A percentile compares a stretch with the other conserved stretches of the same genome.
These are phyloP conservation scores for Chionomys nivalis DNA, from an alignment of 2,113 vertebrate genomes.

Conservation along the genomic window DNA sequence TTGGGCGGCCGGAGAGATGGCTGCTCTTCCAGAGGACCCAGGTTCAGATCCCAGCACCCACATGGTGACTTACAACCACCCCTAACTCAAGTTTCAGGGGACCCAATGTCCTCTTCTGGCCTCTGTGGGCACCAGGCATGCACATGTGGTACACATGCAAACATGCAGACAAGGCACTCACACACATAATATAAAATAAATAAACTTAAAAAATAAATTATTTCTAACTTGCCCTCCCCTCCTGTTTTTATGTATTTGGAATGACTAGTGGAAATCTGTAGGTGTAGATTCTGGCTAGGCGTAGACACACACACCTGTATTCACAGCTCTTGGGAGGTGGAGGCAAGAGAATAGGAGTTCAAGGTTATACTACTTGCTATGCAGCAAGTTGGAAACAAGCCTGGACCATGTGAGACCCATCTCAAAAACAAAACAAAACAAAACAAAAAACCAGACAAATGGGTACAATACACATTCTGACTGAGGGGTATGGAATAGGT, in stretches of 20 bases:
- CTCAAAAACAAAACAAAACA: neutral
- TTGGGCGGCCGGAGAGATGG: neutral
- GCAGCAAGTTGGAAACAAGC: neutral
- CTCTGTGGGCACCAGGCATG: too few species aligned
- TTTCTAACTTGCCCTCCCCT: neutral
- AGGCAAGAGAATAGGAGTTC: neutral
- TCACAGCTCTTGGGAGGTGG: neutral
- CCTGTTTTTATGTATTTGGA: neutral
- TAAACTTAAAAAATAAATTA: neutral
- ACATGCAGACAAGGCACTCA: too few species aligned
- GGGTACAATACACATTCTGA: neutral
- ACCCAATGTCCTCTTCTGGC: too few species aligned
- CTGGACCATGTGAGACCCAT: neutral
- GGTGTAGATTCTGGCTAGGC: neutral
- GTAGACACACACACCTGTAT: fast-evolving
- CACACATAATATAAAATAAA: too few species aligned
- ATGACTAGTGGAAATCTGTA: constrained; percentile 15
- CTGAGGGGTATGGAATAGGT: neutral
- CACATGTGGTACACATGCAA: too few species aligned
- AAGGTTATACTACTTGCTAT: neutral
- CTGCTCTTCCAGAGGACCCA: too few species aligned
- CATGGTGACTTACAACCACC: too few species aligned
- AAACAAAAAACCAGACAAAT: neutral
- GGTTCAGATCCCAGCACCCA: too few species aligned
- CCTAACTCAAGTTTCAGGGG: too few species aligned